Conservation (phyloP, 2,888 invertebrate genomes). For the Torymus auratus region DNA sequence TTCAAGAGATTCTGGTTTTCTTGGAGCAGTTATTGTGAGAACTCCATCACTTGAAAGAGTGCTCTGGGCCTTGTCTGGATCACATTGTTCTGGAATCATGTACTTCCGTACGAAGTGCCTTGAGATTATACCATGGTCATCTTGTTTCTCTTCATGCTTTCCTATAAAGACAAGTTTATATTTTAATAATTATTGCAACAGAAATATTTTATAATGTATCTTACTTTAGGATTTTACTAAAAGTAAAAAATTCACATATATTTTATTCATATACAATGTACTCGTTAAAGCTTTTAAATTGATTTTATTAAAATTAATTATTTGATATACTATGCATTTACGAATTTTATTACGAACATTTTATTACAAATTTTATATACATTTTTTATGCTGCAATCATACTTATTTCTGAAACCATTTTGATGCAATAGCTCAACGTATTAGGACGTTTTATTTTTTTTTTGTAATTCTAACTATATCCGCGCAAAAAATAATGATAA, state of each 20-base stretch:
- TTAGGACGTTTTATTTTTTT: no score
- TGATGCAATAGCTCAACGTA: no score
- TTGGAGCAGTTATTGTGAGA: constrained; percentile 85
- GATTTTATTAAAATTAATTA: neutral
- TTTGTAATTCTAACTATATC: no score
- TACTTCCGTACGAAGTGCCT: constrained; percentile 70
- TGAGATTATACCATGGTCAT: constrained; percentile 81
- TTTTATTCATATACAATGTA: constrained; percentile 2
- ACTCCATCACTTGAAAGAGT: constrained; percentile 89
- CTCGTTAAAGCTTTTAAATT: neutral
- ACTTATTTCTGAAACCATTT: no score
- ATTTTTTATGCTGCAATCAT: neutral
- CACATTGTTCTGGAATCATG: constrained; percentile 75
- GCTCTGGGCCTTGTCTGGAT: constrained; percentile 81
- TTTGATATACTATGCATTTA: neutral
- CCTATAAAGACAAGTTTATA: constrained; percentile 24
- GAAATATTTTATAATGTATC: no score
- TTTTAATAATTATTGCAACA: no score
- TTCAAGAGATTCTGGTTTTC: constrained; percentile 63
- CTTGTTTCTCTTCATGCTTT: constrained; percentile 88
- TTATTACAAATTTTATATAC: neutral
- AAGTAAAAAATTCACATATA: neutral
- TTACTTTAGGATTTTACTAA: no score
- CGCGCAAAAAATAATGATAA: no score
- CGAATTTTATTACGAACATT: neutral